phyloP scores from a whole-genome alignment of 2,113 vertebrate genomes.

The Indicator indicator region DNA sequence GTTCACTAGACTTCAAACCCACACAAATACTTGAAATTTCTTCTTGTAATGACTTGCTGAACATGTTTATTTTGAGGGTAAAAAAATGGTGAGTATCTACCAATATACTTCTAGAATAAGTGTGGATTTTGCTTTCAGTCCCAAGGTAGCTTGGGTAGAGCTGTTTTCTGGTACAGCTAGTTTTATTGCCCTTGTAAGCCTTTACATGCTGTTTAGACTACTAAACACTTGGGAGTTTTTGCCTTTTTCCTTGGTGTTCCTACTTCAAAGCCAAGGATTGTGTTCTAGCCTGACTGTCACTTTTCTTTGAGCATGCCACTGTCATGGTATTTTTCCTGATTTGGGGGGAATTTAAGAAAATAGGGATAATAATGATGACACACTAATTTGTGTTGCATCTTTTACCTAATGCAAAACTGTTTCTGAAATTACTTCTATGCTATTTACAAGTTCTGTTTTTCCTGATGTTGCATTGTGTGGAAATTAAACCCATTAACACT shows the following conservation, averaged over 20 bases:
- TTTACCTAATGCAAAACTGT: neutral
- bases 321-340: neutral
- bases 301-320: neutral
- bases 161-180: neutral
- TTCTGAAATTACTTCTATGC: neutral
- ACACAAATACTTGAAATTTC: neutral
- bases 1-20: neutral
- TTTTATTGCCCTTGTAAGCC: neutral
- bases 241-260: neutral
- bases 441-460: neutral
- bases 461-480: neutral
- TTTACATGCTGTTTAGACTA: neutral
- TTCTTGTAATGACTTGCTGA: neutral
- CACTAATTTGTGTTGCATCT: neutral
- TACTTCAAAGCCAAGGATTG: neutral
- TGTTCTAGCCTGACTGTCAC: neutral
- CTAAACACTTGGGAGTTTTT: fast-evolving
- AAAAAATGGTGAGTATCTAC: neutral
- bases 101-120: neutral
- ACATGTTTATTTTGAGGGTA: neutral
- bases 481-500: neutral
- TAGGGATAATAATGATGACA: neutral
- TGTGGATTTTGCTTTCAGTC: neutral
- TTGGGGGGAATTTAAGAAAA: neutral
- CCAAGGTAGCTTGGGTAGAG: neutral